These are phyloP conservation scores for Athalia cordata DNA, from an alignment of 2,888 invertebrate species.

Conservation along the genomic window DNA sequence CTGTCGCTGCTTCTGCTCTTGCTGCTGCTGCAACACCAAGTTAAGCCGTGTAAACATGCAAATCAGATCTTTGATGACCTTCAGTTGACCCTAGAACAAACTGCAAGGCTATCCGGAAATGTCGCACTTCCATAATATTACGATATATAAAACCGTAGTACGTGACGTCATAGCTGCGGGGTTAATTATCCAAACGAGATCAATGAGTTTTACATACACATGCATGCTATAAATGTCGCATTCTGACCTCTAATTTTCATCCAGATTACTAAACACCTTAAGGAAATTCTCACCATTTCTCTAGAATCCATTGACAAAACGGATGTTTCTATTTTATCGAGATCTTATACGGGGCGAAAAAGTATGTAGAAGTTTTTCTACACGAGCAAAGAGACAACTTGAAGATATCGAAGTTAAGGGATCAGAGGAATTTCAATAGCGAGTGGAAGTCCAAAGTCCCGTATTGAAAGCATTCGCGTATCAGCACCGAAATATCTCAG, in stretches of 20 bases:
- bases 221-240: too few relatives aligned
- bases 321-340: slow-evolving; percentile 11
- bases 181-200: too few relatives aligned
- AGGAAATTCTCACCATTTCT: too few relatives aligned
- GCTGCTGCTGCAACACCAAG: slow-evolving; percentile 1
- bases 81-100: background rate
- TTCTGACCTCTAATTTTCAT: too few relatives aligned
- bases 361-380: background rate
- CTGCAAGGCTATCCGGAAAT: background rate
- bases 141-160: background rate
- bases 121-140: background rate
- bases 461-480: slow-evolving; percentile 11
- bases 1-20: too few relatives aligned
- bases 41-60: slow-evolving; percentile 13
- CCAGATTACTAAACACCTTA: too few relatives aligned
- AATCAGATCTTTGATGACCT: slow-evolving; percentile 12
- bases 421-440: slow-evolving; percentile 38
- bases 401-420: slow-evolving; percentile 29
- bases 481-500: background rate
- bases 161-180: too few relatives aligned
- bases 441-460: slow-evolving; percentile 6
- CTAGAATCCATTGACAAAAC: too few relatives aligned
- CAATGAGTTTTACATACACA: too few relatives aligned
- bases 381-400: slow-evolving; percentile 26
- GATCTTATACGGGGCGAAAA: background rate